These are phyloP conservation scores for Gambelia wislizenii DNA, from an alignment of 2,797 vertebrate species.

Conservation along the genomic window DNA sequence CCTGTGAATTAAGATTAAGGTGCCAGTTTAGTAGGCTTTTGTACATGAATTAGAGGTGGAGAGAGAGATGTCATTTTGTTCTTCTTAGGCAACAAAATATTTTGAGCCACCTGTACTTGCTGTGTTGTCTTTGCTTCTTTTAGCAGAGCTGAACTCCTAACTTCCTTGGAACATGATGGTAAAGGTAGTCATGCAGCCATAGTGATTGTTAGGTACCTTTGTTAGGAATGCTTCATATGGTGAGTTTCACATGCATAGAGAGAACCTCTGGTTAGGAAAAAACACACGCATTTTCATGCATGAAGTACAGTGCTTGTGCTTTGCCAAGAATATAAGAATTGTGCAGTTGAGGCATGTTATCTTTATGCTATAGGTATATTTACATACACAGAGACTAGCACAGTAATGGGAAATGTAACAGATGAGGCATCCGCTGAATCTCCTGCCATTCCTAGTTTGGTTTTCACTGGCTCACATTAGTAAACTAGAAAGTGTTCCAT, in stretches of 20 bases:
- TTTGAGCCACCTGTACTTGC: not conserved
- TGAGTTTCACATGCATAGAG: not conserved
- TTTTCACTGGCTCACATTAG: conserved; percentile 46
- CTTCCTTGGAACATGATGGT: not conserved
- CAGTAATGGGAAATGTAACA: not conserved
- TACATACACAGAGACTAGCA: not conserved
- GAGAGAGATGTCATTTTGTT: too few species aligned
- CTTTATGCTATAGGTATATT: not conserved
- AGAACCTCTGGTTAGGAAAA: not conserved
- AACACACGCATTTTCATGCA: not conserved
- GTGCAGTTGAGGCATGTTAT: not conserved
- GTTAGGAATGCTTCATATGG: not conserved
- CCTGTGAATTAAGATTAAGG: not conserved
- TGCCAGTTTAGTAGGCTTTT: not conserved
- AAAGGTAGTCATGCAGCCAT: not conserved
- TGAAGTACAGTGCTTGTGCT: not conserved
- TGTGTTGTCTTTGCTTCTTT: not conserved
- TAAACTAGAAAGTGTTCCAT: conserved; percentile 33
- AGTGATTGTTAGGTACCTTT: not conserved
- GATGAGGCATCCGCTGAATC: not conserved
- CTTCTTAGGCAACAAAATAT: too few species aligned
- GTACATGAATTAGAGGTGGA: not conserved
- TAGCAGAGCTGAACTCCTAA: not conserved
- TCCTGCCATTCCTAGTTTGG: conserved; percentile 41
- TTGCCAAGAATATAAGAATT: not conserved